Base-by-base conservation (phyloP, 2,888 invertebrate genomes). In the Trisateles emortualis region DNA sequence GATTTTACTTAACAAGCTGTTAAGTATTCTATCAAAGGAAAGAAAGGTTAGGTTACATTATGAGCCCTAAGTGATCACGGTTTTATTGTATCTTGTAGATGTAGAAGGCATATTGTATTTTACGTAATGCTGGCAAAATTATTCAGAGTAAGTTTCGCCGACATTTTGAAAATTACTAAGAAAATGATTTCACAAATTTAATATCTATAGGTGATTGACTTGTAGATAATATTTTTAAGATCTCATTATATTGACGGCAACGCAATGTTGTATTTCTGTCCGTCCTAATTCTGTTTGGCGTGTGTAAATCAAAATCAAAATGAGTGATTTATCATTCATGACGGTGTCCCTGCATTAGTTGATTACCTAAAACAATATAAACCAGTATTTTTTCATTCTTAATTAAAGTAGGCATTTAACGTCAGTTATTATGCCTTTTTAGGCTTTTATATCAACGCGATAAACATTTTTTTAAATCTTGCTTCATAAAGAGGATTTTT, bases 1-100 rank as follows among this genome's bases (percentile, higher is more conserved):
- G 65, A 74, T 51, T 59, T 55, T 43, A 54, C 59, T 63, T 79
- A 81, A 83, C 80, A 74, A 83, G 80, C 76, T 78, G 82, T 78
- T 82, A 76, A 76, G 64, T 70, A 68, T 72, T 71, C 64, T 64
- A 76, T 74, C 68, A 74, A 76, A 76, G 60, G 57, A 67, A 66
- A 67, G 52, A 68, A 63, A 64, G 53, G 61, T 59, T 3, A 26
- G 4, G 4, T 59, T 38, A 61, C 62, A 61, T 71, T 59, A 54
- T 63, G 47, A 24, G 30, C 48, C 52, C 49, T 51, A 45, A 53
- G 19, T 44, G 59, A 68, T 72, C 74, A 70, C 72, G 76, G 43
- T 33, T 54, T 40, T 48, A 46, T 68, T 64, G 63, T 69, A 55
- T 59, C 58, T 52, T 62, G 32, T 59, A 41, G 60, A 64, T 71